Base-by-base conservation (phyloP, 1,140 invertebrate species). In the Ceratosolen solmsi region DNA sequence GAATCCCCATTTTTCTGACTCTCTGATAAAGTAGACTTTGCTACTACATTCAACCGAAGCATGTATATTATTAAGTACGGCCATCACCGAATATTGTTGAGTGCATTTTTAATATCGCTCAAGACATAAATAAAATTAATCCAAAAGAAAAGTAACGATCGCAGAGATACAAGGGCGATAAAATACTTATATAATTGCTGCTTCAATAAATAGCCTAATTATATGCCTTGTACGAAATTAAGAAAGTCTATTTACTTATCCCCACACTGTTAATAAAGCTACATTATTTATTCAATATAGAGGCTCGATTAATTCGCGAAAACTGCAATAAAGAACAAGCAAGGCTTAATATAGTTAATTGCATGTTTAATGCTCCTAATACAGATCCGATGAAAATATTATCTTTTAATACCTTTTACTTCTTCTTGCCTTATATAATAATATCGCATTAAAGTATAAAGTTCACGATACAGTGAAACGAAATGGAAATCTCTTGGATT, bases 331-430 rank as follows among this genome's bases (percentile, higher is more conserved):
- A 65, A 20, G 63, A 17, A 22, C 13, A 65, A 20, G 15, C 25
- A 22, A 20, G 33, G 5, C 36, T 65, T 65, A 65, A 33, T 65
- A 65, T 36, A 36, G 25, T 65, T 36, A 36, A 65, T 0, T 4
- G 17, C 63, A 36, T 17, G 17, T 65, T 65, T 36, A 65, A 65
- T 20, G 33, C 4, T 65, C 17, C 33, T 33, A 63, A 63, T 15
- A 27, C 60, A 33, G 63, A 65, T 36, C 30, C 15, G 63, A 65
- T 65, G 63, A 65, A 65, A 65, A 65, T 65, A 65, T 65, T 20
- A 20, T 36, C 5, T 65, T 65, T 65, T 36, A 22, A 20, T 65
- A 54, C 20, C 51, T 54, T 54, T 22, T 54, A 46, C 5, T 13
- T 13, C 41, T 46, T 13, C 5, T 7, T 13, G 5, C 41, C 41